These are phyloP conservation scores for Sphaerophoria rueppellii DNA, from an alignment of 2,888 invertebrate genomes.

Conservation along the genomic window DNA sequence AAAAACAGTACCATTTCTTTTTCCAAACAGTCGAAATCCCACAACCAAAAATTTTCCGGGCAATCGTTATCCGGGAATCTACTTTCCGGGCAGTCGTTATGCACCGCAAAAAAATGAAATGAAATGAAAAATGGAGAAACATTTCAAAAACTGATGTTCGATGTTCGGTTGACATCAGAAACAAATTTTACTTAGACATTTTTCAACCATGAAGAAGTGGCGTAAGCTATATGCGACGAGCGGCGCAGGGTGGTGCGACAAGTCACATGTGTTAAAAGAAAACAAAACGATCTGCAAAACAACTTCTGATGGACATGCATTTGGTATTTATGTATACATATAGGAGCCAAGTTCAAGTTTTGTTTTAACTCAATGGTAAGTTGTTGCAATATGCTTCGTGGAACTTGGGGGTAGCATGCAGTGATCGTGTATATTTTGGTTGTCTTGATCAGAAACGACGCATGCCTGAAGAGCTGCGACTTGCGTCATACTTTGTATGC, in stretches of 20 bases:
- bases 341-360: conserved; percentile 25
- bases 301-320: neutral
- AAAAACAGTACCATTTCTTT: too few species aligned
- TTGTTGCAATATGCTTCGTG: conserved; percentile 45
- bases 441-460: conserved; percentile 70
- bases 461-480: too few species aligned
- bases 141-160: too few species aligned
- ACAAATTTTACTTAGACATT: conserved; percentile 71
- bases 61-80: too few species aligned
- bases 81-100: too few species aligned
- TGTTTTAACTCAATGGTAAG: neutral
- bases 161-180: conserved; percentile 70
- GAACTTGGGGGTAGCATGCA: conserved; percentile 61
- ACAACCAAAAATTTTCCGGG: too few species aligned
- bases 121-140: too few species aligned
- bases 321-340: too few species aligned
- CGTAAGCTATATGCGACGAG: too few species aligned
- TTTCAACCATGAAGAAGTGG: conserved; percentile 27
- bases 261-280: neutral
- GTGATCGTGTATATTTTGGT: conserved; percentile 70
- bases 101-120: too few species aligned
- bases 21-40: too few species aligned
- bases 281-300: conserved; percentile 15
- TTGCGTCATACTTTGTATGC: conserved; percentile 64
- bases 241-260: conserved; percentile 2